These are phyloP conservation scores for Paracentrotus lividus DNA, from an alignment of 53 echinoderm and acorn worm species.

Conservation along the genomic window DNA sequence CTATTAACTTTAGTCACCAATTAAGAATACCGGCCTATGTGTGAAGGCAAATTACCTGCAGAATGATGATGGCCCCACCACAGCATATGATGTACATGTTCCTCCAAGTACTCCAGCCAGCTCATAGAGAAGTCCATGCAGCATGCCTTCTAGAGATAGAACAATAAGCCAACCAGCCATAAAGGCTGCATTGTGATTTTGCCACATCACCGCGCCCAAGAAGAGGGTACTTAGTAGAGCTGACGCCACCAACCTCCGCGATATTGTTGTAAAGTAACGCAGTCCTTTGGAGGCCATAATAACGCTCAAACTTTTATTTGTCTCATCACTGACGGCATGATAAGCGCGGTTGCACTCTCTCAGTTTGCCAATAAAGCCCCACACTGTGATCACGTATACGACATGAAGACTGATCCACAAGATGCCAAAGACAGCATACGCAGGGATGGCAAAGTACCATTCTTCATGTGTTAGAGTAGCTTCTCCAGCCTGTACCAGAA, in stretches of 20 bases:
- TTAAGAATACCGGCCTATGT: too few species aligned
- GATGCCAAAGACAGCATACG: slow-evolving; percentile 87
- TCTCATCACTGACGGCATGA: slow-evolving; percentile 73
- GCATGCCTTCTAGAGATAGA: slow-evolving; percentile 82
- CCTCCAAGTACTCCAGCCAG: slow-evolving; percentile 90
- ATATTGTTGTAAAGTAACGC: slow-evolving; percentile 90
- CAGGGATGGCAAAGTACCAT: slow-evolving; percentile 98
- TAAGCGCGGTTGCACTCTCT: slow-evolving; percentile 84
- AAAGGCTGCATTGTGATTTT: slow-evolving; percentile 90
- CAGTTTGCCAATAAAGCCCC: slow-evolving; percentile 92
- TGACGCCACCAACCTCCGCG: slow-evolving; percentile 80
- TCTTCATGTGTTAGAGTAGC: slow-evolving; percentile 89
- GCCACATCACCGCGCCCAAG: slow-evolving; percentile 95
- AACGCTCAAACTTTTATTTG: slow-evolving; percentile 82
- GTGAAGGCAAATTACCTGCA: slow-evolving; percentile 81
- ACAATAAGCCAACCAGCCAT: slow-evolving; percentile 84
- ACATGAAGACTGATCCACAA: slow-evolving; percentile 93
- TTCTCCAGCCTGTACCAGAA: slow-evolving; percentile 82
- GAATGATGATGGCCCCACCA: slow-evolving; percentile 95
- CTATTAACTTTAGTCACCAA: too few species aligned
- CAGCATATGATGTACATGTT: slow-evolving; percentile 90
- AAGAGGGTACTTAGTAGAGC: slow-evolving; percentile 82
- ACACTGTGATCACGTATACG: slow-evolving; percentile 80
- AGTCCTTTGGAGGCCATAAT: slow-evolving; percentile 96
- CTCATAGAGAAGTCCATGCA: slow-evolving; percentile 92